Evolutionary conservation across 2,797 vertebrate genomes (phyloP).

Genomic region (Erethizon dorsatum): DNA sequence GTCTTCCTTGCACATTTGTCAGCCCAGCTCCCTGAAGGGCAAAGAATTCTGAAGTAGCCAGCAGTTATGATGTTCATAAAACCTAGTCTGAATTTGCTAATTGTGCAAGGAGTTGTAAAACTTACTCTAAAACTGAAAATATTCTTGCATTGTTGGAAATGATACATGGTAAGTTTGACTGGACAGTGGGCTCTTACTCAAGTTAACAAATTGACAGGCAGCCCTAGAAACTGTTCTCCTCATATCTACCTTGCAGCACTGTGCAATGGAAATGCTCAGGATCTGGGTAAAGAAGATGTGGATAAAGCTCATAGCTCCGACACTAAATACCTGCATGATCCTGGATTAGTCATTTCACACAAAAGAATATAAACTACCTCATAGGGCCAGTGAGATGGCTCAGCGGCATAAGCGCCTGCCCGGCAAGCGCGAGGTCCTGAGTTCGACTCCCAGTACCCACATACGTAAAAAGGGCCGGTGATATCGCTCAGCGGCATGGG

Average conservation of each 20-base stretch:
- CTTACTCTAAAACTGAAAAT: slow-evolving; percentile 28
- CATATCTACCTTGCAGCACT: background rate
- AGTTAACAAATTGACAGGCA: background rate
- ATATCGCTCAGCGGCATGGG: too few relatives aligned
- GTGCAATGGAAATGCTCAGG: background rate
- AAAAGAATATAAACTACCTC: background rate
- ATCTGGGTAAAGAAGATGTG: background rate
- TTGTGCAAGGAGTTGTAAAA: slow-evolving; percentile 40
- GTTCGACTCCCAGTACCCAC: too few relatives aligned
- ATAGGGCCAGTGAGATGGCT: too few relatives aligned
- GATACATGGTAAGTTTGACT: background rate
- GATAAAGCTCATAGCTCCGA: background rate
- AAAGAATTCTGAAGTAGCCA: slow-evolving; percentile 15
- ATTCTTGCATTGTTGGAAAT: background rate
- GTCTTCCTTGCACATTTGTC: background rate
- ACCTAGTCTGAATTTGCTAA: slow-evolving; percentile 15
- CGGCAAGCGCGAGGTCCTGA: too few relatives aligned
- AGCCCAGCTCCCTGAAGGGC: background rate
- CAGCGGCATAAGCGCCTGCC: too few relatives aligned
- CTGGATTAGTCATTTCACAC: background rate
- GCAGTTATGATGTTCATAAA: background rate
- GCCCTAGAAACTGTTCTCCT: background rate
- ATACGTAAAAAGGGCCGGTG: too few relatives aligned
- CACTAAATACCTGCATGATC: background rate
- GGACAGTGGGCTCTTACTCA: background rate